Evolutionary conservation across 1,140 invertebrate genomes (phyloP).

Genomic region (Macrostomum lignano): DNA sequence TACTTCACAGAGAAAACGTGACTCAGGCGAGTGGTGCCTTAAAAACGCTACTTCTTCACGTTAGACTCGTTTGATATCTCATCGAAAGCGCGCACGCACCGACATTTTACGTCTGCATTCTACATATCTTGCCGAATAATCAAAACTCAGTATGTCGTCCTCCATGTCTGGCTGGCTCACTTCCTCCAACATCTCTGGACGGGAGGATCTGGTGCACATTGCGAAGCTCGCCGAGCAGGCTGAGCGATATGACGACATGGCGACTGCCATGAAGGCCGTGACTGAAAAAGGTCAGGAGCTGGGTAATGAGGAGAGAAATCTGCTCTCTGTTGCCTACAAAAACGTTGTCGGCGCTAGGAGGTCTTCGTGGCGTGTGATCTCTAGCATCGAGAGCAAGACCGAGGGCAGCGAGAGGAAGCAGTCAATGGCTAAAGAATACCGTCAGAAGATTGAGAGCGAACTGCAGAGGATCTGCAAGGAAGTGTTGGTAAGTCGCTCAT

Average conservation of each 20-base stretch:
- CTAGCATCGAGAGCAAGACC: slow-evolving; percentile 4
- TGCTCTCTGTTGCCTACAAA: slow-evolving; percentile 86
- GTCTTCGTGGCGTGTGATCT: slow-evolving; percentile 63
- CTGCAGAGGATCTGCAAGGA: slow-evolving; percentile 77
- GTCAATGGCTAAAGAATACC: slow-evolving; percentile 36
- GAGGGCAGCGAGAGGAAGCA: slow-evolving; percentile 29
- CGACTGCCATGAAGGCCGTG: slow-evolving; percentile 17
- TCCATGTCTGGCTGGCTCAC: too few species aligned
- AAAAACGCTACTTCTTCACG: too few species aligned
- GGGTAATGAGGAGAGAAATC: slow-evolving; percentile 54
- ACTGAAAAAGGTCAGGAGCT: slow-evolving; percentile 10
- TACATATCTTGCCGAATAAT: too few species aligned
- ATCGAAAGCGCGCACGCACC: too few species aligned
- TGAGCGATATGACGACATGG: slow-evolving; percentile 26
- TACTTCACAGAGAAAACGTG: too few species aligned
- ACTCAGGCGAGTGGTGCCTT: too few species aligned
- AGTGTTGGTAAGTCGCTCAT: slow-evolving; percentile 38
- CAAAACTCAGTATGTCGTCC: too few species aligned
- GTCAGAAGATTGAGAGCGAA: slow-evolving; percentile 54
- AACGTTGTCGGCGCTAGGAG: slow-evolving; percentile 84
- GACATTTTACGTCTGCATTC: too few species aligned
- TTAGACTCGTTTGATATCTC: too few species aligned
- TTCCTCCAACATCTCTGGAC: slow-evolving; percentile 11
- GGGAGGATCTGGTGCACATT: slow-evolving; percentile 9
- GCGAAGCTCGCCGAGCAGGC: slow-evolving; percentile 27